Base-by-base conservation (phyloP, 2,888 invertebrate species). In the Drosophila sordidula region DNA sequence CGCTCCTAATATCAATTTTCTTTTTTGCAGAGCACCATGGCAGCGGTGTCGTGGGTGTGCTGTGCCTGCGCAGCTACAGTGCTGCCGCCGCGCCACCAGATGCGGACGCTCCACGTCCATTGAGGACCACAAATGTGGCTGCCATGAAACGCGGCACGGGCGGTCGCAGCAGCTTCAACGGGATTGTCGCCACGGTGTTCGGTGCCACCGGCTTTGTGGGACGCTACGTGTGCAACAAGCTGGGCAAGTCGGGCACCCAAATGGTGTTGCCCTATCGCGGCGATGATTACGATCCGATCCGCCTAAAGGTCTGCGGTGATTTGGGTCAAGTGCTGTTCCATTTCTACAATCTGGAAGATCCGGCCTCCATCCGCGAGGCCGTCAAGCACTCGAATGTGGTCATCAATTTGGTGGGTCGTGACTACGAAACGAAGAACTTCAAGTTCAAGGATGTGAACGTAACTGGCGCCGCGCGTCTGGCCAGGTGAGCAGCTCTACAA, bases 161-260 rank as follows among this genome's bases (percentile, higher is more conserved):
- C 12, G 99, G 99, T 16, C 95, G 99, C 36, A 96, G 97, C 80
- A 99, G 98, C 90, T 99, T 99, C 92, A 99, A 97, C 93, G 99
- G 99, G 0, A 94, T 97, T 58, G 98, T 99, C 2, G 98, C 97
- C n/a, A 99, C 99, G n/a, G 96, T 99, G 1, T 99, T 99, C 92
- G 99, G 99, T 54, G 95, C 95, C 59, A 95, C 95, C 36, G 99
- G 99, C 2, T 98, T 97, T 89, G 93, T 99, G 0, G 99, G 99
- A 0, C 94, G 95, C 75, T 95, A 96, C 93, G 95, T 99, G 14
- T 95, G 96, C 91, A 98, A 98, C 91, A 95, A 95, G 88, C 93
- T 99, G 57, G 99, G 98, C 86, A 97, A 96, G 93, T 94, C 94
- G 78, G 97, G 98, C 16, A 94, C 95, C 1, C 98, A 98, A 94